A percentile compares a stretch with the other conserved stretches of the same genome.
Conservation (phyloP, 2,888 invertebrate species). For the Latrodectus hesperus region DNA sequence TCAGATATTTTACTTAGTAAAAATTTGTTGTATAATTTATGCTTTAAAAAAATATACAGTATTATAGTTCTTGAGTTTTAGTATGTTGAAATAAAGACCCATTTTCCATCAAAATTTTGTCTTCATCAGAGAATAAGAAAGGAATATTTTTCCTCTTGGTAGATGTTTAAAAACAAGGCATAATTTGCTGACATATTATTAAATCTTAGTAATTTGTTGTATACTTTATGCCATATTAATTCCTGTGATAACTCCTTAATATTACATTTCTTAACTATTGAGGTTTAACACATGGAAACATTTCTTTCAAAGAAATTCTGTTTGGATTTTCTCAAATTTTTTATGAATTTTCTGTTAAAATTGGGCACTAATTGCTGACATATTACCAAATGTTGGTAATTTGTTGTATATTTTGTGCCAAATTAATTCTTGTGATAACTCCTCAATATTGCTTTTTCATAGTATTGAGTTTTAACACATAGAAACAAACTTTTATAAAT, state of each 20-base stretch:
- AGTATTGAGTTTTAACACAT: conserved; percentile 42
- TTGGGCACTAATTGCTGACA: conserved; percentile 4
- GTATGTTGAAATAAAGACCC: too few species aligned
- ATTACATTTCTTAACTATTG: conserved; percentile 7
- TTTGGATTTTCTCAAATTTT: too few species aligned
- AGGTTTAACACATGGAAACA: conserved; percentile 41
- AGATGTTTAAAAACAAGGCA: background rate
- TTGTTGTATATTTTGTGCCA: conserved; percentile 22
- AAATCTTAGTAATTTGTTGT: background rate
- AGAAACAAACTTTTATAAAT: conserved; percentile 1
- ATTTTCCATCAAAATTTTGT: too few species aligned
- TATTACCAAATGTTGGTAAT: background rate
- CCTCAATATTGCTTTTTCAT: conserved; percentile 20
- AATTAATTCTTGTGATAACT: conserved; percentile 45
- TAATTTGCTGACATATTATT: conserved; percentile 1
- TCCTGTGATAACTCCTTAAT: conserved; percentile 36
- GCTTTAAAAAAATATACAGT: too few species aligned
- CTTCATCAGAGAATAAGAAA: too few species aligned
- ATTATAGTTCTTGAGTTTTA: too few species aligned
- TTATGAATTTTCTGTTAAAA: background rate
- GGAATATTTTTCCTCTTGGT: too few species aligned
- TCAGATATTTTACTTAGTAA: too few species aligned
- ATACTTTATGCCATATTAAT: conserved; percentile 16
- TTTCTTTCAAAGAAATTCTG: too few species aligned
- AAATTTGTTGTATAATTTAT: too few species aligned